phyloP scores from a whole-genome alignment of 2,797 vertebrate species.

The Rhadinocentrus ornatus region DNA sequence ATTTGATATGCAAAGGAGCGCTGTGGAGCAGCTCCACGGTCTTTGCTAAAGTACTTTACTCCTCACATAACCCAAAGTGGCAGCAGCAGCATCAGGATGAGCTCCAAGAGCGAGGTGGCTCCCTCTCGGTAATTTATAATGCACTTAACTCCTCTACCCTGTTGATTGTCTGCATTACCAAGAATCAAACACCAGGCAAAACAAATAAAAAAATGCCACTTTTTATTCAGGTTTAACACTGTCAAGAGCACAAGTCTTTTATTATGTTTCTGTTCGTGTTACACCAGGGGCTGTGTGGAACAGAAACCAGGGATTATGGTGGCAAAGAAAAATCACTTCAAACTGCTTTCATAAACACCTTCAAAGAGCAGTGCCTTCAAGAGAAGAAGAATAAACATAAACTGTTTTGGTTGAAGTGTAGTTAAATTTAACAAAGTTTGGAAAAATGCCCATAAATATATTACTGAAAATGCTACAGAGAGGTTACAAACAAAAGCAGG shows the following conservation, averaged over 20 bases:
- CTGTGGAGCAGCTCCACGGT: constrained; percentile 77
- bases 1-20: constrained; percentile 86
- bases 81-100: constrained; percentile 79
- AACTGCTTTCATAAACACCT: constrained; percentile 66
- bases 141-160: constrained; percentile 83
- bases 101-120: constrained; percentile 80
- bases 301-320: constrained; percentile 71
- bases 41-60: constrained; percentile 83
- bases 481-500: constrained; percentile 30
- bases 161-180: constrained; percentile 82
- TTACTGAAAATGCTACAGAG: constrained; percentile 9
- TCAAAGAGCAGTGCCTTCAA: constrained; percentile 56
- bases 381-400: constrained; percentile 46
- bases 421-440: constrained; percentile 45
- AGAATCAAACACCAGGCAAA: constrained; percentile 76
- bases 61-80: constrained; percentile 86
- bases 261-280: constrained; percentile 65
- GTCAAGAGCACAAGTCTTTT: constrained; percentile 80
- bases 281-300: constrained; percentile 62
- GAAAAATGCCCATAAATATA: constrained; percentile 33
- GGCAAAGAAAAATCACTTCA: constrained; percentile 66
- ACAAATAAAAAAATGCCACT: constrained; percentile 83
- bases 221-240: constrained; percentile 80
- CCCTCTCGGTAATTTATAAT: constrained; percentile 82
- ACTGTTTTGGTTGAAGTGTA: constrained; percentile 31